Evolutionary conservation across 2,113 vertebrate species (phyloP), one percentile per base, ranked within the genome.

Genomic region (Crotalus viridis): DNA sequence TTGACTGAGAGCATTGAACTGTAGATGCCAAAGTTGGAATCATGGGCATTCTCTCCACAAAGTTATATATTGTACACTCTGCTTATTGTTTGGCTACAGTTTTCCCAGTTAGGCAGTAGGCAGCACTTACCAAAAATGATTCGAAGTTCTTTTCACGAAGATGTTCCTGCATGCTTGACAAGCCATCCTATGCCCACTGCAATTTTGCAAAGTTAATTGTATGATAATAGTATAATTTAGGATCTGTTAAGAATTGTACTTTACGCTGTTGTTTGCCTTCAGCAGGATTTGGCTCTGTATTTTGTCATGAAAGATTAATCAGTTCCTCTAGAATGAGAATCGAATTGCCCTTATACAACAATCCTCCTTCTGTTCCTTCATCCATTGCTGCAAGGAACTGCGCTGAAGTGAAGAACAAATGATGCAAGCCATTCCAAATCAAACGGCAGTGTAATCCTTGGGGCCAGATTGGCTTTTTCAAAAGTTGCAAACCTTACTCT

Each of bases 341-440:
- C 33, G 52, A 88, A 92, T 92, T 88, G 87, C 64, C 54, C 86
- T 55, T 74, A n/a, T 88, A 81, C 61, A 89, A 55, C 64, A 74
- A 6, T 55, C 48, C 33, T 87, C 59, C 33, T 54, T 55, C 48
- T 64, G 57, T 51, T 92, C 54, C 59, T 59, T 39, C 85, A 51
- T 92, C 57, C 59, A 69, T 74, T 55, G n/a, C 28, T 24, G 85
- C 22, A 61, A 91, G 46, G 56, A 64, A 21, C 46, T 51, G 51
- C 15, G 21, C 59, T 74, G 33, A 55, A 56, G 61, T 89, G 59
- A 81, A 52, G 33, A 74, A 26, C 56, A 89, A 69, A 89, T 26
- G 6, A 54, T 74, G 59, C 59, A 55, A 89, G 51, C 91, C 69
- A 55, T 92, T 92, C 59, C 48, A 89, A 88, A 92, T 88, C 87